Evolutionary conservation across 2,888 invertebrate genomes (phyloP).

Genomic region (Eristalis arbustorum): DNA sequence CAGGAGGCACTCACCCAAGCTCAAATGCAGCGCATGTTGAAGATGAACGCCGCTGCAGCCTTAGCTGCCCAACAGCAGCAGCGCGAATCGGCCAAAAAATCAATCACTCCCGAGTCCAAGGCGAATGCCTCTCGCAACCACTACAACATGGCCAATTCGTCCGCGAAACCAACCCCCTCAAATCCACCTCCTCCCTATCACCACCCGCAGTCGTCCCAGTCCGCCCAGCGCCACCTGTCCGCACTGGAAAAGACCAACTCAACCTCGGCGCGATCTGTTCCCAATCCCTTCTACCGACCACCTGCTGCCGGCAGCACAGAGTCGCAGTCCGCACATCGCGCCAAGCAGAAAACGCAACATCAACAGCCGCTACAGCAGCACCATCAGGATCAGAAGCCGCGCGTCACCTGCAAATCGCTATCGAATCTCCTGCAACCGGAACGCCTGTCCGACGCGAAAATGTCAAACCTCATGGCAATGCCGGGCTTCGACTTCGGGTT

Average conservation of each 20-base stretch:
- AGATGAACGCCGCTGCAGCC: conserved; percentile 72
- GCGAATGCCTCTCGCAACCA: conserved; percentile 31
- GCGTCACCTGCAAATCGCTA: conserved; percentile 84
- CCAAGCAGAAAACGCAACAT: conserved; percentile 77
- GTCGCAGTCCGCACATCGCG: conserved; percentile 58
- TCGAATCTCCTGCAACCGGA: conserved; percentile 84
- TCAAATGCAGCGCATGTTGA: conserved; percentile 79
- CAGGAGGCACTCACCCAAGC: conserved; percentile 85
- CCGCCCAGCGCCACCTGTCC: conserved; percentile 48
- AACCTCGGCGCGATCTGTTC: conserved; percentile 70
- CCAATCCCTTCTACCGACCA: conserved; percentile 82
- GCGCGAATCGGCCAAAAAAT: conserved; percentile 46
- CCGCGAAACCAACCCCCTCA: conserved; percentile 31
- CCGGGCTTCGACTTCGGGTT: conserved; percentile 77
- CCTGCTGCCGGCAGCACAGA: conserved; percentile 78
- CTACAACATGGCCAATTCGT: conserved; percentile 24
- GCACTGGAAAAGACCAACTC: conserved; percentile 68
- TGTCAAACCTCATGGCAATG: conserved; percentile 74
- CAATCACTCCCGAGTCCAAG: conserved; percentile 14
- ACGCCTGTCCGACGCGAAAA: conserved; percentile 79
- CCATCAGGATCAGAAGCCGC: conserved; percentile 82
- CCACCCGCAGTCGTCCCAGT: conserved; percentile 46
- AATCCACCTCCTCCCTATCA: conserved; percentile 59
- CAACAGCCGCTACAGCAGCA: conserved; percentile 80
- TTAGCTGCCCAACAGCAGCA: conserved; percentile 72